Evolutionary conservation across 2,113 vertebrate species (phyloP), one percentile per base, ranked within the genome.

Genomic region (Glaucomys volans): DNA sequence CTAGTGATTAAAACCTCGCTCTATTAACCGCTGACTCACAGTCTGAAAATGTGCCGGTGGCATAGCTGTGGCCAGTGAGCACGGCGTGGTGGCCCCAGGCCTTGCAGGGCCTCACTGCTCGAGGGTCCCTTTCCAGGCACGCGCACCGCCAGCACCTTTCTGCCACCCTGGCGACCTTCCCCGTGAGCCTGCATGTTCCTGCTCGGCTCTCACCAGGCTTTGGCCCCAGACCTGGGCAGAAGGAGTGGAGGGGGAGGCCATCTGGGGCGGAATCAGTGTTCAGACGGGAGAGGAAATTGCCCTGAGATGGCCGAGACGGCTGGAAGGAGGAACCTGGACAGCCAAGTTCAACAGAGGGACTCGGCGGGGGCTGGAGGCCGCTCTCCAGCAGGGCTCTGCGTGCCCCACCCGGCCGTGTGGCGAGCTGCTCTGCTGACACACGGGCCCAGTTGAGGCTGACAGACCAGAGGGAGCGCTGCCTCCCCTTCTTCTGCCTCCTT

Each of bases 11-110:
- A 95, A 91, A 97, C 59, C 40, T 62, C 57, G 28, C 94, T 98
- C 96, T 17, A 1, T 67, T 87, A 69, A 97, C 79, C 52, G 54
- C 67, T 98, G 98, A 98, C 97, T 98, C 98, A 98, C 91, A 62
- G 98, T 98, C 98, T 98, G 96, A 98, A 98, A 97, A 98, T 97
- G 98, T 77, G 95, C 98, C 81, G n/a, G 57, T 22, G 96, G 95
- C 97, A 80, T 20, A 91, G 93, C 30, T 82, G 95, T 30, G 97
- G 67, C 98, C 97, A 83, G 96, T 40, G 85, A 75, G 94, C 17
- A 82, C 8, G 95, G 97, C 83, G 57, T 30, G 67, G 20, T 35
- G 1, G 71, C 64, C 74, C 37, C 0, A 0, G 35, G 66, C 17
- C 47, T 37, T 20, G 66, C 37, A 0, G 0, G 35, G 71, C 22